Percentiles rank a stretch among this genome's conserved stretches.
Conservation (phyloP, 2,888 invertebrate genomes). For the Scaptodrosophila latifasciaeformis region DNA sequence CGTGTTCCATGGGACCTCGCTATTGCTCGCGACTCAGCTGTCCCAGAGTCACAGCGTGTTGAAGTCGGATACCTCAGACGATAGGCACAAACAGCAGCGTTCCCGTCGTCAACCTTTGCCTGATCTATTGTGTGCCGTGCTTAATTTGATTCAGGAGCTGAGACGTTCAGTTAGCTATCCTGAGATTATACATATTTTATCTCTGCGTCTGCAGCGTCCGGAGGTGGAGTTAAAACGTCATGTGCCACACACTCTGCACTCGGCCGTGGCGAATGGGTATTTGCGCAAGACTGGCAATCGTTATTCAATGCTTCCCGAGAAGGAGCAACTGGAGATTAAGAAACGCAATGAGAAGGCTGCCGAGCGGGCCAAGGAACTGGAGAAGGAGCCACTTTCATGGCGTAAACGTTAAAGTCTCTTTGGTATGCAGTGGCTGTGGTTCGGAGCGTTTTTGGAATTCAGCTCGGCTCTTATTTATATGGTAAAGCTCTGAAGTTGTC, state of each 20-base stretch:
- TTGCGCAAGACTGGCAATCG: constrained; percentile 45
- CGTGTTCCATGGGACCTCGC: too few relatives aligned
- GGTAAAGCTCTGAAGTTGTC: too few relatives aligned
- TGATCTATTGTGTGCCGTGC: constrained; percentile 35
- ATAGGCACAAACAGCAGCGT: too few relatives aligned
- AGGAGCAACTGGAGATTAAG: constrained; percentile 43
- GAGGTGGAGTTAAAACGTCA: constrained; percentile 49
- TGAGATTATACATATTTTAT: constrained; percentile 38
- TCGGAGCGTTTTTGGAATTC: too few relatives aligned
- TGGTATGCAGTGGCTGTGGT: too few relatives aligned
- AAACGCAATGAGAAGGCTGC: constrained; percentile 43
- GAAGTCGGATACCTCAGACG: too few relatives aligned
- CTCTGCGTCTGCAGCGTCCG: constrained; percentile 35
- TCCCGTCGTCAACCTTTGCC: constrained; percentile 26
- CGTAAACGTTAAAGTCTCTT: constrained; percentile 42
- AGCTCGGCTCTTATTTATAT: too few relatives aligned
- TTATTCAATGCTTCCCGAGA: constrained; percentile 41
- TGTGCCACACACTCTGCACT: constrained; percentile 37
- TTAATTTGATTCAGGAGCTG: constrained; percentile 33
- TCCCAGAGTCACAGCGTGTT: too few relatives aligned
- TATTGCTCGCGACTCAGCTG: too few relatives aligned
- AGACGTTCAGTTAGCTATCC: constrained; percentile 47
- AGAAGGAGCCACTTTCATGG: constrained; percentile 53
- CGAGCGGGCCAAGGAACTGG: constrained; percentile 49
- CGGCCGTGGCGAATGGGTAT: constrained; percentile 46